Percentiles rank a stretch among this genome's conserved stretches.
phyloP scores from a whole-genome alignment of 64 coral and sea anemone species.

The Platygyra sinensis region DNA sequence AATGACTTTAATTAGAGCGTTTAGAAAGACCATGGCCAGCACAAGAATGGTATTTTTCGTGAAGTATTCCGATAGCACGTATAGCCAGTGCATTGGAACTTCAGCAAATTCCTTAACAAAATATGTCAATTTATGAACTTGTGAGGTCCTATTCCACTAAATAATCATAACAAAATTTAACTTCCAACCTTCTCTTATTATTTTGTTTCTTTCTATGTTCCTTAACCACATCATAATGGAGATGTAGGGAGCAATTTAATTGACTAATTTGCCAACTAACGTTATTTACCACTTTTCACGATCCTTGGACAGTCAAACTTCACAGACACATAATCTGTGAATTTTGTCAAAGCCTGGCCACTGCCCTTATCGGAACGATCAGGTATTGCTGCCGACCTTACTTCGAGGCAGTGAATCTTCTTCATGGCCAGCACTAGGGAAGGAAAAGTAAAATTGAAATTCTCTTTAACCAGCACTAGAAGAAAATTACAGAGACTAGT shows the following conservation, averaged over 20 bases:
- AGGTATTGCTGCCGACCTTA: background rate
- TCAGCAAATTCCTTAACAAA: too few species aligned
- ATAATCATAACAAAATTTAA: too few species aligned
- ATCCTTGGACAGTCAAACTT: constrained; percentile 33
- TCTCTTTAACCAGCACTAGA: background rate
- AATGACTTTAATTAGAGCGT: too few species aligned
- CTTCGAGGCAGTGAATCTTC: background rate
- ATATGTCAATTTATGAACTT: too few species aligned
- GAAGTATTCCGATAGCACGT: too few species aligned
- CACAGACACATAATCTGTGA: background rate
- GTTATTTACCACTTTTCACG: constrained; percentile 8
- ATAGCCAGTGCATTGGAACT: too few species aligned
- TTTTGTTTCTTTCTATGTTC: too few species aligned
- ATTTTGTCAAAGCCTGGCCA: background rate
- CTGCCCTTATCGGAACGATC: background rate
- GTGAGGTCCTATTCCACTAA: too few species aligned
- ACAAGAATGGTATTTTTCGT: too few species aligned
- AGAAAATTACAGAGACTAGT: background rate
- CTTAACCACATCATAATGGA: too few species aligned
- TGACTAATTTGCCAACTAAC: background rate
- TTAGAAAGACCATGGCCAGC: too few species aligned
- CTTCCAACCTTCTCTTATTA: too few species aligned
- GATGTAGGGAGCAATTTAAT: background rate
- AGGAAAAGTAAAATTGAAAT: background rate
- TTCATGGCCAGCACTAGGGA: background rate